These are phyloP conservation scores for Cephus cinctus DNA, from an alignment of 1,140 invertebrate species.

Conservation along the genomic window DNA sequence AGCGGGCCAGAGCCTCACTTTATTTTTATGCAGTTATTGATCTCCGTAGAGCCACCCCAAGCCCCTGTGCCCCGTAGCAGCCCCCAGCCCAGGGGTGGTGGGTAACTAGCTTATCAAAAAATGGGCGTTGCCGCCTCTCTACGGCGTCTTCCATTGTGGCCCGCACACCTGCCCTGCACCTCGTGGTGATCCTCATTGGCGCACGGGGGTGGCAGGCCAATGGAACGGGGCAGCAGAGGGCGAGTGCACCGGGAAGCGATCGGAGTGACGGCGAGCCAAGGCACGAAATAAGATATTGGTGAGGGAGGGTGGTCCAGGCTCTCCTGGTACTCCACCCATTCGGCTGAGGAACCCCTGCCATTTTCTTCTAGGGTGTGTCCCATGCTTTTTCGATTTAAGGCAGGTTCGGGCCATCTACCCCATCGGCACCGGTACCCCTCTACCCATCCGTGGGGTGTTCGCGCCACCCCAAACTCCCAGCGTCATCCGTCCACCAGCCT, in stretches of 20 bases:
- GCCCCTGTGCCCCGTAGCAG: conserved; percentile 24
- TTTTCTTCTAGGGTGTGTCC: conserved; percentile 49
- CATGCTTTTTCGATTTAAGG: conserved; percentile 52
- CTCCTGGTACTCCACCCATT: too few relatives aligned
- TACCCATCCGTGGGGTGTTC: too few relatives aligned
- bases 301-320: conserved; percentile 15
- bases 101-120: conserved; percentile 59
- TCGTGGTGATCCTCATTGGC: conserved; percentile 25
- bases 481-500: conserved; percentile 3
- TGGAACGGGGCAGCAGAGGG: conserved; percentile 6
- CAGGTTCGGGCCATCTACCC: conserved; percentile 40
- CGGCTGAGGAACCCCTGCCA: conserved; percentile 35
- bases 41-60: conserved; percentile 51
- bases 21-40: conserved; percentile 59
- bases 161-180: conserved; percentile 41
- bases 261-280: conserved; percentile 18
- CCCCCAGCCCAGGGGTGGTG: conserved; percentile 41
- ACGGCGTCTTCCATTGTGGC: conserved; percentile 44
- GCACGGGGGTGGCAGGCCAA: conserved; percentile 28
- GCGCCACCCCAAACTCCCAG: not conserved
- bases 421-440: conserved; percentile 10
- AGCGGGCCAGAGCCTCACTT: conserved; percentile 55
- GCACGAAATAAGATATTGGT: conserved; percentile 48
- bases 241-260: conserved; percentile 7
- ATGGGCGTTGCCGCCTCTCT: conserved; percentile 53